A percentile compares a stretch with the other conserved stretches of the same genome.
These are phyloP conservation scores for Drepanosiphum platanoidis DNA, from an alignment of 2,888 invertebrate genomes.

Conservation along the genomic window DNA sequence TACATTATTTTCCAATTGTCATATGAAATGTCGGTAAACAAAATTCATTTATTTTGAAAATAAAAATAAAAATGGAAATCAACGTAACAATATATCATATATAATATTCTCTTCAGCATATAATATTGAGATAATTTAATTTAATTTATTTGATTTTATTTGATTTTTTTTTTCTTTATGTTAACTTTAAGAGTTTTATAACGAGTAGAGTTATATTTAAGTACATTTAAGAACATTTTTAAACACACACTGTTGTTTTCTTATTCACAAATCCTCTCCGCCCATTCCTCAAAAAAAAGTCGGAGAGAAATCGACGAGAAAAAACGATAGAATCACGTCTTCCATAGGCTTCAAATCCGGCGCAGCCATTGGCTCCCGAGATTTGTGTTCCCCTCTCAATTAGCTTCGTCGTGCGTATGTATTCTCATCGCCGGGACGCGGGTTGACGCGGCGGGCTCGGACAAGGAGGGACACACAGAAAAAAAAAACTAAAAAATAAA, in stretches of 20 bases:
- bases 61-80: too few relatives aligned
- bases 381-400: constrained; percentile 9
- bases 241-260: constrained; percentile 6
- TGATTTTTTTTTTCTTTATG: neutral
- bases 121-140: neutral
- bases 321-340: constrained; percentile 48
- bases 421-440: neutral
- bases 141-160: neutral
- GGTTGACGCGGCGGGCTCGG: neutral
- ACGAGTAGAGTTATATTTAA: too few relatives aligned
- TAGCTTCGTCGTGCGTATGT: neutral
- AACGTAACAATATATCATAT: too few relatives aligned
- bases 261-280: neutral
- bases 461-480: neutral
- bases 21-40: too few relatives aligned
- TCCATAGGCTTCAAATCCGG: constrained; percentile 30
- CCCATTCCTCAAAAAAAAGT: neutral
- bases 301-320: neutral
- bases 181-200: constrained; percentile 39
- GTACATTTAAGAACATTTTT: constrained; percentile 19
- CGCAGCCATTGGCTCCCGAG: constrained; percentile 18
- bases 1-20: too few relatives aligned
- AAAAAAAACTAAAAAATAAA: neutral
- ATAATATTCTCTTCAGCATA: neutral
- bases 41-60: too few relatives aligned